Base-by-base conservation (phyloP, 2,888 invertebrate genomes). In the Drosophila limbata region DNA sequence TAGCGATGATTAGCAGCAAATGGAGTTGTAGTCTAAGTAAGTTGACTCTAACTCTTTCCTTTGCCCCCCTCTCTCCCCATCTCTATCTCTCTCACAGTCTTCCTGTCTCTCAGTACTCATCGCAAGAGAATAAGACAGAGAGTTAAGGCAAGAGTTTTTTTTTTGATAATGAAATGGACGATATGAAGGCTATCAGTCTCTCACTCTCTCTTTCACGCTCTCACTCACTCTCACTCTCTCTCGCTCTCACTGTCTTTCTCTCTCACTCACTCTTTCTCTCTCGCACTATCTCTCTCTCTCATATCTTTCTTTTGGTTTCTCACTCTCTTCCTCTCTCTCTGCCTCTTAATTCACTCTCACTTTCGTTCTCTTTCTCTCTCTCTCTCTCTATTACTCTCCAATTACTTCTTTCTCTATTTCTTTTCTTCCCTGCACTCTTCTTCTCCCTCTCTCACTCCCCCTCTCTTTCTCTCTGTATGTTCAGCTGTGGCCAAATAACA, bases 401-500 rank as follows among this genome's bases (percentile, higher is more conserved):
- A 4, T 4, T 8, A 1, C n/a, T n/a, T 39, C 37, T 8, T 5
- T 39, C 15, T 39, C 37, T 0, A 1, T 28, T 5, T 8, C 19
- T 31, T 10, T 8, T 2, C 2, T 28, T 1, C 13, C 6, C 10
- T 1, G 6, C 25, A 25, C 25, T 25, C 33, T n/a, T n/a, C 11
- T 11, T 8, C 28, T 11, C 40, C 17, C n/a, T 33, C 15, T 3
- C 25, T 6, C 5, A 11, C 37, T 1, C 6, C 9, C 1, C 1
- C 15, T 31, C 19, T 8, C 21, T 35, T 3, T 21, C 5, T 5
- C 15, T 15, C 28, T 47, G 28, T 33, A 31, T 15, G 48, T 9
- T 31, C 31, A 33, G 39, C 62, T 35, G 15, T 25, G 28, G 19
- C 28, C 47, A 33, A 31, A 52, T 33, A 39, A 60, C 42, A 52